Percentiles rank a stretch among this genome's conserved stretches.
Evolutionary conservation across 2,888 invertebrate genomes (phyloP).

Genomic region (Stenotaenia linearis): DNA sequence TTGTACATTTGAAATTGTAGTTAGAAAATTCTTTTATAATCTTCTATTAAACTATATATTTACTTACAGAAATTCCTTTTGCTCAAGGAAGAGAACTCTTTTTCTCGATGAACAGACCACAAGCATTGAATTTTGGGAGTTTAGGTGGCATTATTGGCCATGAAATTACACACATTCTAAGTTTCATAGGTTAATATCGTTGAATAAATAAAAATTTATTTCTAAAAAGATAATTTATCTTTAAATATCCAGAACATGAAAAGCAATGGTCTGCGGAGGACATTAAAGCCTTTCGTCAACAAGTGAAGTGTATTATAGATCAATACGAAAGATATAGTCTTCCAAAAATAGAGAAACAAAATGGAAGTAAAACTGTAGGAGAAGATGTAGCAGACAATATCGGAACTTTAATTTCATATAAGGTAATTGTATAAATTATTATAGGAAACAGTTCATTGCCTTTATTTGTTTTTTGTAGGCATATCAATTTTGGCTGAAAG

Average conservation of each 20-base stretch:
- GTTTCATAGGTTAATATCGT: background rate
- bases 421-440: background rate
- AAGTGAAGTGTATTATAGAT: constrained; percentile 47
- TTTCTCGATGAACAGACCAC: background rate
- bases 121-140: background rate
- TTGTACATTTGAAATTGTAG: no score
- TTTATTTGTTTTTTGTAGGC: background rate
- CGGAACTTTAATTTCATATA: background rate
- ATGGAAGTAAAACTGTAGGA: background rate
- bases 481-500: background rate
- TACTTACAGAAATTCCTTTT: background rate
- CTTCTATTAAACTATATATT: background rate
- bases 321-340: background rate
- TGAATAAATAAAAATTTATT: background rate
- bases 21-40: no score
- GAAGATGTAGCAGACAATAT: background rate
- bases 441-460: background rate
- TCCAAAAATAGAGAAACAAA: background rate
- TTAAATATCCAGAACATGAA: constrained; percentile 35
- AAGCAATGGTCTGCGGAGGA: constrained; percentile 55
- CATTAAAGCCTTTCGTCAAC: constrained; percentile 50
- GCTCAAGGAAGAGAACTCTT: background rate
- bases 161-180: background rate
- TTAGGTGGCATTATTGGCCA: background rate
- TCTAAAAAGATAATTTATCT: background rate